Base-by-base conservation (phyloP, 1,140 invertebrate genomes). In the Alviniconcha marisindica region DNA sequence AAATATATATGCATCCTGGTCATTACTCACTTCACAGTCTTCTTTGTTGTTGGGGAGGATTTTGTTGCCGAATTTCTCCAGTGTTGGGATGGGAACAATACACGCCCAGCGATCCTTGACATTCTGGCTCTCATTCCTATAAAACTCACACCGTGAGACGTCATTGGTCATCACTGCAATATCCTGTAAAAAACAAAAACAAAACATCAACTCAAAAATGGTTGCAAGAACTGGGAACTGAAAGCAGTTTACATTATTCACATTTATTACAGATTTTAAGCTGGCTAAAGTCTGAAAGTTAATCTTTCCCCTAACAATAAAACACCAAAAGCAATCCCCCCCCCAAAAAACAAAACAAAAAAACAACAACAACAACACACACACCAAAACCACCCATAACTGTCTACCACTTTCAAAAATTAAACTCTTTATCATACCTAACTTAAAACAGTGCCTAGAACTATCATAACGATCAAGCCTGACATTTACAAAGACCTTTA, bases 161-260 rank as follows among this genome's bases (percentile, higher is more conserved):
- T 92, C 81, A 84, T 92, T 93, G 12, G 92, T 93, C 88, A 93
- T 83, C 4, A 93, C 88, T 38, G 89, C 93, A 83, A 93, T 90
- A 85, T 93, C 93, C 92, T 93, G 81, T 28, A 85, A 79, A 71
- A 51, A 42, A 84, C 80, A 42, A 69, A 87, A 76, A 81, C 40
- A 33, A 77, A 71, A 40, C 14, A 81, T 24, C 31, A 31, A 60
- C n/a, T 44, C 21, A 69, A 33, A n/a, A n/a, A n/a, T n/a, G n/a
- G n/a, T n/a, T n/a, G n/a, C n/a, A n/a, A n/a, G n/a, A n/a, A n/a
- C n/a, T n/a, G n/a, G n/a, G n/a, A n/a, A n/a, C n/a, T n/a, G n/a
- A n/a, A n/a, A n/a, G n/a, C n/a, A n/a, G n/a, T n/a, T n/a, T n/a
- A n/a, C n/a, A n/a, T n/a, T n/a, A n/a, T n/a, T n/a, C n/a, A n/a